These are phyloP conservation scores for Phengaris alcon DNA, from an alignment of 2,888 invertebrate species.

Conservation along the genomic window DNA sequence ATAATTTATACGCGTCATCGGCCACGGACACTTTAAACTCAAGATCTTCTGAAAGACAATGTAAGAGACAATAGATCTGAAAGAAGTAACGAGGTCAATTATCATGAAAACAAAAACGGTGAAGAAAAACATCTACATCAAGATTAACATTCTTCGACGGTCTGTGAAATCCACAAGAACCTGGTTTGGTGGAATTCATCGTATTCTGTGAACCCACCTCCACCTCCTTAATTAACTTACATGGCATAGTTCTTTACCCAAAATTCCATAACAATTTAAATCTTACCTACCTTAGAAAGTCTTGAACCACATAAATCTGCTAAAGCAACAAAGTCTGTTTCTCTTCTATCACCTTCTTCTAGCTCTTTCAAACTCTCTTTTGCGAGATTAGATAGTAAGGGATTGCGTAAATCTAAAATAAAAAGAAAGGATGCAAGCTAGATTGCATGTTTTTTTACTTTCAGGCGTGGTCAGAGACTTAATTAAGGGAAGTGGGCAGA, in stretches of 20 bases:
- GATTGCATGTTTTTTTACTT: too few species aligned
- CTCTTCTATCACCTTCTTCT: constrained; percentile 34
- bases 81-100: constrained; percentile 32
- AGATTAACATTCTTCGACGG: background rate
- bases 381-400: constrained; percentile 47
- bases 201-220: too few species aligned
- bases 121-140: background rate
- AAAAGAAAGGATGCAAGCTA: too few species aligned
- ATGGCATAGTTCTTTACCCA: too few species aligned
- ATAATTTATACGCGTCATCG: constrained; percentile 64
- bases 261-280: background rate
- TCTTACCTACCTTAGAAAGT: constrained; percentile 58
- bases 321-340: constrained; percentile 45
- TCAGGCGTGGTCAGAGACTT: too few species aligned
- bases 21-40: constrained; percentile 54
- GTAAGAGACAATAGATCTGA: constrained; percentile 60
- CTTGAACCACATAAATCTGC: constrained; percentile 63
- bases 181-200: too few species aligned
- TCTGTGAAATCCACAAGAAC: too few species aligned
- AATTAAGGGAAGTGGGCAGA: too few species aligned
- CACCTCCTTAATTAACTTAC: too few species aligned
- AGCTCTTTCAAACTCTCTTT: constrained; percentile 39
- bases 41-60: constrained; percentile 63
- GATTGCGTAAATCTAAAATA: constrained; percentile 49
- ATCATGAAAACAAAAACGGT: background rate